Conservation (phyloP, 2,888 invertebrate species). For the Cheilosia grossa region DNA sequence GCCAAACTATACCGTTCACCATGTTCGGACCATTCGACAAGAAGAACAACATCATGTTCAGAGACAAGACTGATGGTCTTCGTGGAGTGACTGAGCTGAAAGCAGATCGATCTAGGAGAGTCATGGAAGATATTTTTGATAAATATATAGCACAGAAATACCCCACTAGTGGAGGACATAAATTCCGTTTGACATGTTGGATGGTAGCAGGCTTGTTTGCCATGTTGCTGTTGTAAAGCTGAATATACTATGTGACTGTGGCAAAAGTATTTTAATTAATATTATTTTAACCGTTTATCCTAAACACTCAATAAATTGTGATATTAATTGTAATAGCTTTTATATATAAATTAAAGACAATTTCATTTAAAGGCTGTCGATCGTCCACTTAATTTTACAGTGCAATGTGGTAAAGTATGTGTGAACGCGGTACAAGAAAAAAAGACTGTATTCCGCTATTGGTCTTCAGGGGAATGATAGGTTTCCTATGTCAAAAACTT, state of each 20-base stretch:
- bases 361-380: not conserved
- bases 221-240: conserved; percentile 7
- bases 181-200: not conserved
- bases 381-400: too few relatives aligned
- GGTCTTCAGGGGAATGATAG: too few relatives aligned
- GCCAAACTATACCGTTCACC: conserved; percentile 86
- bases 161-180: conserved; percentile 39
- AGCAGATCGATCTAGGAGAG: conserved; percentile 79
- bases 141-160: conserved; percentile 78
- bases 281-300: conserved; percentile 18
- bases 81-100: conserved; percentile 79
- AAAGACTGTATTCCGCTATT: too few relatives aligned
- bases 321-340: conserved; percentile 69
- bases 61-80: conserved; percentile 81
- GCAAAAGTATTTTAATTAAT: conserved; percentile 44
- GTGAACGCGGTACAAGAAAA: too few relatives aligned
- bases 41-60: conserved; percentile 86
- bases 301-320: conserved; percentile 67
- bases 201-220: conserved; percentile 6
- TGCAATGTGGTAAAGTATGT: too few relatives aligned
- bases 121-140: conserved; percentile 81
- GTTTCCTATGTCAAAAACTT: too few relatives aligned
- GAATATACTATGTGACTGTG: not conserved
- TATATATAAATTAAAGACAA: conserved; percentile 20
- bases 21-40: conserved; percentile 89